phyloP scores from a whole-genome alignment of 1,140 invertebrate species.

The Uloborus diversus region DNA sequence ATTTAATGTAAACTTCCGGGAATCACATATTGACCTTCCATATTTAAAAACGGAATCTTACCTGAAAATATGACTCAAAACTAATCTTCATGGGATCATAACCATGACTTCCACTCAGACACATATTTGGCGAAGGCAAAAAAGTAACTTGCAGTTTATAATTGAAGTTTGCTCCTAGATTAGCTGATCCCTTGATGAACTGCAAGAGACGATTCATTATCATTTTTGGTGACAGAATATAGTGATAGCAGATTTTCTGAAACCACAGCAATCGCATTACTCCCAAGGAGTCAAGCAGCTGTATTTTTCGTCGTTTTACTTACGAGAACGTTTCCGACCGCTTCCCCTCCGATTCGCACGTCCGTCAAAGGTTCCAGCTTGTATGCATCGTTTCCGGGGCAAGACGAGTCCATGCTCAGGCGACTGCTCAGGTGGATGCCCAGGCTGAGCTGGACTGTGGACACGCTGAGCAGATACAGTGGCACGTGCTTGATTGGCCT shows the following conservation, averaged over 20 bases:
- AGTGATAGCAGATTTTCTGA: no score
- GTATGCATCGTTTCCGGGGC: neutral
- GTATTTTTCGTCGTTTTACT: no score
- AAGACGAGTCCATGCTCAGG: slow-evolving; percentile 14
- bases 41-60: neutral
- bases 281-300: no score
- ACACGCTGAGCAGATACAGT: slow-evolving; percentile 53
- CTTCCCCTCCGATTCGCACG: slow-evolving; percentile 51
- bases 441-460: slow-evolving; percentile 38
- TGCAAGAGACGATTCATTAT: no score
- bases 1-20: no score
- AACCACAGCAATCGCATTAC: no score
- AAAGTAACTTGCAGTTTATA: slow-evolving; percentile 40
- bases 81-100: slow-evolving; percentile 47
- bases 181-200: slow-evolving; percentile 18
- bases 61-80: slow-evolving; percentile 41
- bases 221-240: no score
- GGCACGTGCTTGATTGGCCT: slow-evolving; percentile 51
- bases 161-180: slow-evolving; percentile 47
- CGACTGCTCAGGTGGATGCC: slow-evolving; percentile 51
- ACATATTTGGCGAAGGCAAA: slow-evolving; percentile 17
- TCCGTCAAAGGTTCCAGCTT: slow-evolving; percentile 21
- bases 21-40: no score
- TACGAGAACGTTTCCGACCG: slow-evolving; percentile 33
- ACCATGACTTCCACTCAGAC: slow-evolving; percentile 36